Evolutionary conservation across 2,888 invertebrate species (phyloP), one percentile per base, ranked within the genome.

Genomic region (Salpingus planirostris): DNA sequence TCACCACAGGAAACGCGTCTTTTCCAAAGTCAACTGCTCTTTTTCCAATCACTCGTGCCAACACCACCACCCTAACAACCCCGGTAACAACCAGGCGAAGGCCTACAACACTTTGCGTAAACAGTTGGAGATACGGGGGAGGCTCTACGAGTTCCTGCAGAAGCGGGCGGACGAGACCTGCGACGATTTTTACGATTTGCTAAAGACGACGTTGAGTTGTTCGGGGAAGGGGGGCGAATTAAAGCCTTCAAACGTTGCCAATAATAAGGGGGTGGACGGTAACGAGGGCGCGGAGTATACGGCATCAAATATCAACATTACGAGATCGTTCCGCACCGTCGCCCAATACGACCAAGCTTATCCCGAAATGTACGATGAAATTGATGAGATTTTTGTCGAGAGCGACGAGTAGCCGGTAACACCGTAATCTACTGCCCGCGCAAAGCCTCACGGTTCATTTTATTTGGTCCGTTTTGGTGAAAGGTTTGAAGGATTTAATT

Each of bases 81-180:
- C 25, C 27, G 24, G 24, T 30, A 31, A 8, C 28, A 21, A 11
- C 22, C 15, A 10, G 24, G 21, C 23, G 32, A 27, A 13, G 26
- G 35, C 21, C 27, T 29, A 11, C 40, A 40, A 7, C 10, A 13
- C 23, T 24, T 42, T 52, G 13, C 38, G 43, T n/a, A 54, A 50
- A 45, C 48, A 54, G 24, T 37, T 56, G 22, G 47, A 53, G 31
- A 30, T 56, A n/a, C 50, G 49, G 5, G 49, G 51, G 3, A 50
- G 49, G 28, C 37, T 51, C 25, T 54, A 54, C 33, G 47, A 55
- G 27, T 44, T 49, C 24, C 41, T 53, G 14, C 55, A 55, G 37
- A 43, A 47, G 29, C 51, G 54, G 34, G 50, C 54, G 7, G 49
- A 55, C 30, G 49, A 54, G 24, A 50, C 54, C 6, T 55, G 55